Evolutionary conservation across 2,888 invertebrate species (phyloP).

Genomic region (Eremobia ochroleuca): DNA sequence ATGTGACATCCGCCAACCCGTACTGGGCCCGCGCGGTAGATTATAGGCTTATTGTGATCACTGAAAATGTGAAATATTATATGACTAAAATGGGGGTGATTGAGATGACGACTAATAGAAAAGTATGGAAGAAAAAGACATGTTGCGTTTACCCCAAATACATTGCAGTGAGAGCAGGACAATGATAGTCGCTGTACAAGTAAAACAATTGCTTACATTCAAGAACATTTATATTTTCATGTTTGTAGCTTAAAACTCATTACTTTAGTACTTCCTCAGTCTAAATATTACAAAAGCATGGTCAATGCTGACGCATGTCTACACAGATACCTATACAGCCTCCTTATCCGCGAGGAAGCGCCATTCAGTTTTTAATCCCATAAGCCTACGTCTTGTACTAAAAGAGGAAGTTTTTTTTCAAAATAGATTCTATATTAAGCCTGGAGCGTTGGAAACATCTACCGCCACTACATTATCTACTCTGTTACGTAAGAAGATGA

Average conservation of each 20-base stretch:
- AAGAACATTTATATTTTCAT: background rate
- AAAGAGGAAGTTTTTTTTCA: conserved; percentile 39
- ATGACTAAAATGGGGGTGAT: background rate
- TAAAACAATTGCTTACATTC: background rate
- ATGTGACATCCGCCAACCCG: background rate
- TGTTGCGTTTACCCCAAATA: background rate
- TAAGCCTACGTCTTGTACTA: conserved; percentile 46
- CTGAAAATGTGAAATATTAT: background rate
- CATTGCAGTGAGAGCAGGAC: background rate
- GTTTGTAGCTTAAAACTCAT: background rate
- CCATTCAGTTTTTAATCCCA: conserved; percentile 45
- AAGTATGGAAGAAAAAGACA: background rate
- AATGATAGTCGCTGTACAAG: background rate
- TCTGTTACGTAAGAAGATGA: conserved; percentile 38
- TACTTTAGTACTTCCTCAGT: background rate
- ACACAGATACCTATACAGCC: conserved; percentile 16
- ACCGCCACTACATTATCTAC: conserved; percentile 29
- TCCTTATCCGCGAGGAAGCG: conserved; percentile 13
- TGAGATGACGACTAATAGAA: background rate
- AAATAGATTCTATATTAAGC: conserved; percentile 39
- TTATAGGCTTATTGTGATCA: background rate
- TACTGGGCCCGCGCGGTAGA: background rate
- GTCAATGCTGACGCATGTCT: background rate
- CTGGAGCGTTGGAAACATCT: conserved; percentile 27
- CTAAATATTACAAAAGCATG: conserved; percentile 8